Percentiles rank a stretch among this genome's conserved stretches.
phyloP scores from a whole-genome alignment of 2,113 vertebrate genomes.

The Rhipidura dahli region DNA sequence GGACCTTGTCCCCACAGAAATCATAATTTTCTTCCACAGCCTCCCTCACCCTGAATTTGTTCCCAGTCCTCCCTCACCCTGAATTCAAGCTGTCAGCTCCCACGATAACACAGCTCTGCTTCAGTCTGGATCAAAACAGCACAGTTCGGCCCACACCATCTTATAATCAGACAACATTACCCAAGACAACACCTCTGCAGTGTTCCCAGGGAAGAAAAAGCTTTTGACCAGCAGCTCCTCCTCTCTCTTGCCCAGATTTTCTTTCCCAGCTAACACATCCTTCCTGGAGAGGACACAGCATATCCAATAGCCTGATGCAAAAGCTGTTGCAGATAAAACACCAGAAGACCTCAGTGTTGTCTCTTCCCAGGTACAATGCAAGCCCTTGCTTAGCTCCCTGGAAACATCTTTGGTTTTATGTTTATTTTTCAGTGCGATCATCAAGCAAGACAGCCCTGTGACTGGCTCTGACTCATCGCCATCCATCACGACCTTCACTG shows the following conservation, averaged over 20 bases:
- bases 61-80: no score
- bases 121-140: neutral
- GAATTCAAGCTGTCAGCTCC: neutral
- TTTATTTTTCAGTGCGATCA: neutral
- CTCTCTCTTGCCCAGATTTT: neutral
- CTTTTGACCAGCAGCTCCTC: neutral
- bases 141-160: fast-evolving
- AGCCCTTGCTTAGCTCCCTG: neutral
- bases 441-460: conserved; percentile 3
- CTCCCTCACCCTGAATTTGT: no score
- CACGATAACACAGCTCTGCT: neutral
- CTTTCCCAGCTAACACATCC: neutral
- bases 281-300: neutral
- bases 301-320: neutral
- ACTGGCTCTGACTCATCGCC: neutral
- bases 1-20: neutral
- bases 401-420: neutral
- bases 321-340: neutral
- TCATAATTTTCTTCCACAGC: fast-evolving
- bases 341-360: neutral
- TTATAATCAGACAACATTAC: neutral
- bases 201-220: neutral
- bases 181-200: neutral
- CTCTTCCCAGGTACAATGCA: neutral
- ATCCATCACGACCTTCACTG: conserved; percentile 35